These are phyloP conservation scores for Myrmophylax atrothorax DNA, from an alignment of 2,113 vertebrate species.

Conservation along the genomic window DNA sequence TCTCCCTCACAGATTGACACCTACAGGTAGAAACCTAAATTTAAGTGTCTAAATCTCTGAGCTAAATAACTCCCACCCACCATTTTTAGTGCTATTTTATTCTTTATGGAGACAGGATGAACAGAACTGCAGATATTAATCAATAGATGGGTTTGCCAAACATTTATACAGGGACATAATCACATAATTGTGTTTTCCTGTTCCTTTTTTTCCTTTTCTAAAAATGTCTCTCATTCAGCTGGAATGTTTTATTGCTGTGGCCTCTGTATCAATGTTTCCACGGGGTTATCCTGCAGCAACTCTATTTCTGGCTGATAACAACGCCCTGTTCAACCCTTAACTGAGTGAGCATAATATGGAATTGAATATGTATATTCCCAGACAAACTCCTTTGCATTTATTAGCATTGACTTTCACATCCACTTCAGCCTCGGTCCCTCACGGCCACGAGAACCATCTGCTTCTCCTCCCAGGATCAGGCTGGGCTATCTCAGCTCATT, in stretches of 20 bases:
- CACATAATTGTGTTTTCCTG: slow-evolving; percentile 5
- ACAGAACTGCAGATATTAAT: slow-evolving; percentile 27
- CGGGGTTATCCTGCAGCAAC: neutral
- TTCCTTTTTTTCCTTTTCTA: neutral
- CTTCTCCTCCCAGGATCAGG: neutral
- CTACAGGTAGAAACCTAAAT: slow-evolving; percentile 47
- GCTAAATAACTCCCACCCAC: slow-evolving; percentile 35
- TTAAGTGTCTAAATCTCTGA: slow-evolving; percentile 19
- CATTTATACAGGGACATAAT: slow-evolving; percentile 48
- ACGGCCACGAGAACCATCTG: neutral
- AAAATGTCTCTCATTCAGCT: neutral
- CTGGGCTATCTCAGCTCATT: neutral
- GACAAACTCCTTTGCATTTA: neutral
- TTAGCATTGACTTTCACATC: neutral
- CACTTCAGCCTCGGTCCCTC: neutral
- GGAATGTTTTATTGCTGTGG: neutral
- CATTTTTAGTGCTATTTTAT: neutral
- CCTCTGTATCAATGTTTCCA: neutral
- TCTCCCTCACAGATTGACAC: slow-evolving; percentile 28
- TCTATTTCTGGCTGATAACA: neutral
- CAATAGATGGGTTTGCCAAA: slow-evolving; percentile 53
- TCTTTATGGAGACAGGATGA: slow-evolving; percentile 18
- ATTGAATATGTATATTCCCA: neutral
- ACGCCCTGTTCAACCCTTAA: neutral
- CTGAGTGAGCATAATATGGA: neutral